phyloP scores from a whole-genome alignment of 2,888 invertebrate species.

The Doris montereyensis region DNA sequence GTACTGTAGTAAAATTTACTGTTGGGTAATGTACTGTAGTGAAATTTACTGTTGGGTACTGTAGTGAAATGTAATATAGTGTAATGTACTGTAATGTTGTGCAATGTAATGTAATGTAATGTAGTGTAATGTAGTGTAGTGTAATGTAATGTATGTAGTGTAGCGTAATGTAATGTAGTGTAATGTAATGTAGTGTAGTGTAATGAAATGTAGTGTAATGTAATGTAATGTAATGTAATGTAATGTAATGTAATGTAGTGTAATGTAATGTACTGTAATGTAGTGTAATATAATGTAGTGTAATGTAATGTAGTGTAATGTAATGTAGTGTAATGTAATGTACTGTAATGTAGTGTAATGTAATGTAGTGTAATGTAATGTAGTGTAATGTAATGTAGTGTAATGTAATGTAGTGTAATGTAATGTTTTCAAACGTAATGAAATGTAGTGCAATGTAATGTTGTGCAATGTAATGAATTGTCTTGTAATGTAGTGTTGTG shows the following conservation, averaged over 20 bases:
- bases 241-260: conserved; percentile 24
- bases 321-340: background rate
- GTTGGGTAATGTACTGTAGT: conserved; percentile 18
- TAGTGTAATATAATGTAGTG: conserved; percentile 16
- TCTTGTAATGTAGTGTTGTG: background rate
- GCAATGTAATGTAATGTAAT: conserved; percentile 18
- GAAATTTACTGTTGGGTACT: background rate
- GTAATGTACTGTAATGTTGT: conserved; percentile 24
- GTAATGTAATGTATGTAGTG: conserved; percentile 20
- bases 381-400: conserved; percentile 18
- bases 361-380: conserved; percentile 18
- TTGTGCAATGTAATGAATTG: background rate
- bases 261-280: conserved; percentile 25
- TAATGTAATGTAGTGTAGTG: conserved; percentile 27
- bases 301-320: conserved; percentile 22
- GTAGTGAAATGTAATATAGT: conserved; percentile 27
- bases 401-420: conserved; percentile 26
- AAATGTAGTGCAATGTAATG: conserved; percentile 13
- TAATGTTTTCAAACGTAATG: too few species aligned
- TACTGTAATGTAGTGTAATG: conserved; percentile 11
- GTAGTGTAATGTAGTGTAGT: conserved; percentile 28
- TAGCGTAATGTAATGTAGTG: conserved; percentile 25
- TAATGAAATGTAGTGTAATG: conserved; percentile 26
- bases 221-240: conserved; percentile 17
- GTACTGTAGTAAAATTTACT: conserved; percentile 10